phyloP scores from a whole-genome alignment of 2,888 invertebrate species.

The Drosophila merina region DNA sequence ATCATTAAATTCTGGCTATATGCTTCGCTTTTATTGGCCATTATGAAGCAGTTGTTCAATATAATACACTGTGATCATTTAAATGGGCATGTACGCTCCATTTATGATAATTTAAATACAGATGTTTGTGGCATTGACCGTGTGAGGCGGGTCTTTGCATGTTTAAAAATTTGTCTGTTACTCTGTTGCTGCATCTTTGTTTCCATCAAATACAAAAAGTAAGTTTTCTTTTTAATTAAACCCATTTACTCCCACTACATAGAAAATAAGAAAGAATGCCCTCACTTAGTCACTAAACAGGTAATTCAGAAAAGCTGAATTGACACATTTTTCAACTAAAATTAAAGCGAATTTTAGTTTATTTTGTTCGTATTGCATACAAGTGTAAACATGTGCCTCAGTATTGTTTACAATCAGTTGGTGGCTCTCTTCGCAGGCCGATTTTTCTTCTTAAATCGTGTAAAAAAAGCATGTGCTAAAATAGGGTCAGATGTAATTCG shows the following conservation, averaged over 20 bases:
- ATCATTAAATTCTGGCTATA: conserved; percentile 16
- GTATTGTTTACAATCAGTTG: conserved; percentile 33
- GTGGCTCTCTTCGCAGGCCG: conserved; percentile 2
- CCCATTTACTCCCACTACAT: neutral
- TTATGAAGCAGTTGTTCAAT: conserved; percentile 60
- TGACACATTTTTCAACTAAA: conserved; percentile 25
- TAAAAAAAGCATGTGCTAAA: conserved; percentile 29
- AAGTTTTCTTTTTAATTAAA: conserved; percentile 30
- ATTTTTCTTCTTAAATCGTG: conserved; percentile 11
- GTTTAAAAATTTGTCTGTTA: conserved; percentile 54
- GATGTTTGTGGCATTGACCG: conserved; percentile 73
- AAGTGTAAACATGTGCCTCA: conserved; percentile 17
- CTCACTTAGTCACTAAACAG: conserved; percentile 1
- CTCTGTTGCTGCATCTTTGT: conserved; percentile 59
- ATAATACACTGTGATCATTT: conserved; percentile 70
- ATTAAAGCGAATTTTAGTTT: conserved; percentile 16
- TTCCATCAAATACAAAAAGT: conserved; percentile 67
- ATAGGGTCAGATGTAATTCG: conserved; percentile 24
- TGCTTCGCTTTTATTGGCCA: conserved; percentile 23
- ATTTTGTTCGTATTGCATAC: conserved; percentile 27
- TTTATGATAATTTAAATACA: conserved; percentile 66
- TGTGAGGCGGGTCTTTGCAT: conserved; percentile 64
- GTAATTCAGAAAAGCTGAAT: conserved; percentile 3
- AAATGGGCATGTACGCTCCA: conserved; percentile 45
- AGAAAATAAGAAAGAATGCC: neutral